Conservation (phyloP, 1,140 invertebrate genomes). For the Nebria ingens region DNA sequence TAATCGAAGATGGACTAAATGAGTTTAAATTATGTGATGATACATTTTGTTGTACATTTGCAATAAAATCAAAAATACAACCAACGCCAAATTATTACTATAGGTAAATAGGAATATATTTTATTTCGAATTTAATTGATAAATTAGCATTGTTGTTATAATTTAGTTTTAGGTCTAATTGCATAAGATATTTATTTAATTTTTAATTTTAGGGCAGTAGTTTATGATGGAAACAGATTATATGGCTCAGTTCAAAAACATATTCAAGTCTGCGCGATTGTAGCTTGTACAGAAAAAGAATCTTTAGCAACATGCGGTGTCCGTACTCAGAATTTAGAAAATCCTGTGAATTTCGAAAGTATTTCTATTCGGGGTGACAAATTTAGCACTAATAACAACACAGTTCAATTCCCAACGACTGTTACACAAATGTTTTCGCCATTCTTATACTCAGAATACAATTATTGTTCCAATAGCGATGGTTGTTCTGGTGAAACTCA, state of each 20-base stretch:
- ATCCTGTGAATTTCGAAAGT: neutral
- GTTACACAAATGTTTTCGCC: no score
- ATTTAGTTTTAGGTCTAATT: no score
- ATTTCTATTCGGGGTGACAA: neutral
- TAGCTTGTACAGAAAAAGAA: neutral
- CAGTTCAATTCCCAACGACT: neutral
- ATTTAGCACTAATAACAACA: neutral
- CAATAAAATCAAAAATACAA: neutral
- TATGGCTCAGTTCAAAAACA: neutral
- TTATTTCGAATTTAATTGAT: no score
- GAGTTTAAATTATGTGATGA: neutral
- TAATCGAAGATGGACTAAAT: neutral
- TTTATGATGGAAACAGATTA: neutral
- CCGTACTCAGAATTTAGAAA: no score
- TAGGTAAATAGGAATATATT: constrained; percentile 1
- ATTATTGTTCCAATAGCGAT: no score
- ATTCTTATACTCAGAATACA: no score
- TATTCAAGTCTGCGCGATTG: neutral
- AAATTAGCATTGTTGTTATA: no score
- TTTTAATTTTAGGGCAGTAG: neutral
- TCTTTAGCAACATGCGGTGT: no score
- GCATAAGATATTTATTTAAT: no score
- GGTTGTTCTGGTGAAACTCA: no score
- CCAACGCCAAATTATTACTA: neutral
- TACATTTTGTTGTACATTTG: neutral